A percentile compares a stretch with the other conserved stretches of the same genome.
These are phyloP conservation scores for Platysteira castanea DNA, from an alignment of 2,113 vertebrate species.

Conservation along the genomic window DNA sequence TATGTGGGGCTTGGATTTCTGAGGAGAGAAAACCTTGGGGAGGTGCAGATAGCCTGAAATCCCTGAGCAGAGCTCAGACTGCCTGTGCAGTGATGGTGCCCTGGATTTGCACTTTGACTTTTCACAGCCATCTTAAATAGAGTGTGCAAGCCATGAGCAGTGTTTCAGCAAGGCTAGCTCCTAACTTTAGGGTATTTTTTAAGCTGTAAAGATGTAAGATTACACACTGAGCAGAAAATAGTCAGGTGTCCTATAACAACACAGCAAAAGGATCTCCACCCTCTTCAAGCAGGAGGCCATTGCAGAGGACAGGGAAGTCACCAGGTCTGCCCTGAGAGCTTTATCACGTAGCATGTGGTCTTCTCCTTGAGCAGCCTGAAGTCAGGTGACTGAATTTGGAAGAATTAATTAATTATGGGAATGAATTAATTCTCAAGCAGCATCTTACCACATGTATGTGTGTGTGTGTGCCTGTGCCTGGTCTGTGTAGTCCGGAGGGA, in stretches of 20 bases:
- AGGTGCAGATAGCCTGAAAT: background rate
- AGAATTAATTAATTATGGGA: background rate
- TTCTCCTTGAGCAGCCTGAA: background rate
- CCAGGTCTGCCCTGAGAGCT: background rate
- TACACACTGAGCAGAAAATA: background rate
- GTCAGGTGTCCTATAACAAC: background rate
- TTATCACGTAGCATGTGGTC: accelerated
- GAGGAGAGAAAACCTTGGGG: background rate
- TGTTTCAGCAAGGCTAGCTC: background rate
- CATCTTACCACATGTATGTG: accelerated
- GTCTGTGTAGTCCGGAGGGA: background rate
- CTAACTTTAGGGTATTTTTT: background rate
- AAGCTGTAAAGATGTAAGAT: background rate
- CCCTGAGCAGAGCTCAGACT: background rate
- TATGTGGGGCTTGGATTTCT: background rate
- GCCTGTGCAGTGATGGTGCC: background rate
- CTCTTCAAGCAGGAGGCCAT: background rate
- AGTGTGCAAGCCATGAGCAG: accelerated
- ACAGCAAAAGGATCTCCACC: background rate
- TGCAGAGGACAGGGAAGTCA: background rate
- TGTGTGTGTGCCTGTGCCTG: background rate
- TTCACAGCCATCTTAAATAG: background rate
- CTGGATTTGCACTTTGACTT: background rate
- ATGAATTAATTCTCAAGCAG: background rate
- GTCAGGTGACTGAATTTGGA: background rate